Evolutionary conservation across 1,140 invertebrate genomes (phyloP).

Genomic region (Aphaenogaster rudis): DNA sequence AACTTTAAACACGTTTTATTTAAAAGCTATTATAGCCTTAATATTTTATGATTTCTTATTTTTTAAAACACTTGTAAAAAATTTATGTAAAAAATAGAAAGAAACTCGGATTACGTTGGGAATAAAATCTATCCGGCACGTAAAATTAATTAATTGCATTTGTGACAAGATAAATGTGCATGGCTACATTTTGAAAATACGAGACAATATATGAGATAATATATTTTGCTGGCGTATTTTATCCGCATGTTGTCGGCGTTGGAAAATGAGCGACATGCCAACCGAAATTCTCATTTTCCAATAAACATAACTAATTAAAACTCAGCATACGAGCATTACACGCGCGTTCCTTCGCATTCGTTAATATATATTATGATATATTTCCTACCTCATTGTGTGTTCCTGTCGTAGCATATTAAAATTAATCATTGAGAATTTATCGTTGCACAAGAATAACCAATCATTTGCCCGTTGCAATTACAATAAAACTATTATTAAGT

Average conservation of each 20-base stretch:
- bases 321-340: neutral
- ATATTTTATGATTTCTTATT: too few relatives aligned
- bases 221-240: neutral
- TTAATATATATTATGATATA: constrained; percentile 5
- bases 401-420: neutral
- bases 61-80: too few relatives aligned
- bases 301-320: constrained; percentile 39
- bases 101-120: too few relatives aligned
- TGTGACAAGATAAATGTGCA: constrained; percentile 3
- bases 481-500: constrained; percentile 21
- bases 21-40: too few relatives aligned
- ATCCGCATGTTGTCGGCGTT: neutral
- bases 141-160: neutral
- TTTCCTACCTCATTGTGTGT: neutral
- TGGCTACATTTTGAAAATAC: neutral
- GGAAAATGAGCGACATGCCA: neutral
- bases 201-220: neutral
- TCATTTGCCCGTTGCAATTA: constrained; percentile 1
- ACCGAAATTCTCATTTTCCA: constrained; percentile 23
- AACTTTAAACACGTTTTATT: too few relatives aligned
- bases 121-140: too few relatives aligned
- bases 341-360: neutral
- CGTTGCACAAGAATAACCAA: neutral
- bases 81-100: too few relatives aligned
- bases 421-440: constrained; percentile 2